phyloP scores from a whole-genome alignment of 2,113 vertebrate species.

The Marcusenius ussheri region DNA sequence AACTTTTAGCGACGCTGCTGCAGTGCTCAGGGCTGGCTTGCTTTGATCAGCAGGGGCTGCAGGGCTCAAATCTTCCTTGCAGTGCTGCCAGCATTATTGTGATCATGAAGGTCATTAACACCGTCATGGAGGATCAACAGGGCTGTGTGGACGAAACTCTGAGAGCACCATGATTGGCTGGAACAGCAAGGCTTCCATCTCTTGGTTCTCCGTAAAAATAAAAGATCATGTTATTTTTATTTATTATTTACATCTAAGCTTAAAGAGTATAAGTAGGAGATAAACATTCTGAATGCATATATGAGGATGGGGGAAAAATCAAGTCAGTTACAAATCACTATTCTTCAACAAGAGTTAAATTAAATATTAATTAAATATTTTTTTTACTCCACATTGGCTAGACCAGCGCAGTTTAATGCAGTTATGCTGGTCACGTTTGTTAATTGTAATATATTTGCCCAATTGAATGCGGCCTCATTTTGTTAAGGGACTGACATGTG shows the following conservation, averaged over 20 bases:
- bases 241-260: not conserved
- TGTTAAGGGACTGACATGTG: too few relatives aligned
- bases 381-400: not conserved
- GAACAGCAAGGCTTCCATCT: not conserved
- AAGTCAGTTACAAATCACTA: not conserved
- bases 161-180: not conserved
- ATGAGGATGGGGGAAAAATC: not conserved
- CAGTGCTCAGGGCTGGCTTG: not conserved
- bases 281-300: not conserved
- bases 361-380: too few relatives aligned
- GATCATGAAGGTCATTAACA: not conserved
- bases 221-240: not conserved
- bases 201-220: not conserved
- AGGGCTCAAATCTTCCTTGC: not conserved
- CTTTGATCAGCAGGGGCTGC: slow-evolving; percentile 10
- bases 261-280: not conserved
- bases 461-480: too few relatives aligned
- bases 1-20: not conserved
- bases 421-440: too few relatives aligned
- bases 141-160: not conserved
- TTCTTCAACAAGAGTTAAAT: not conserved
- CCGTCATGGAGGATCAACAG: not conserved
- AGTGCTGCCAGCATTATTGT: not conserved
- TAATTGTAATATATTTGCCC: too few relatives aligned
- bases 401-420: too few relatives aligned